These are phyloP conservation scores for Ectemnius cavifrons DNA, from an alignment of 2,888 invertebrate species.

Conservation along the genomic window DNA sequence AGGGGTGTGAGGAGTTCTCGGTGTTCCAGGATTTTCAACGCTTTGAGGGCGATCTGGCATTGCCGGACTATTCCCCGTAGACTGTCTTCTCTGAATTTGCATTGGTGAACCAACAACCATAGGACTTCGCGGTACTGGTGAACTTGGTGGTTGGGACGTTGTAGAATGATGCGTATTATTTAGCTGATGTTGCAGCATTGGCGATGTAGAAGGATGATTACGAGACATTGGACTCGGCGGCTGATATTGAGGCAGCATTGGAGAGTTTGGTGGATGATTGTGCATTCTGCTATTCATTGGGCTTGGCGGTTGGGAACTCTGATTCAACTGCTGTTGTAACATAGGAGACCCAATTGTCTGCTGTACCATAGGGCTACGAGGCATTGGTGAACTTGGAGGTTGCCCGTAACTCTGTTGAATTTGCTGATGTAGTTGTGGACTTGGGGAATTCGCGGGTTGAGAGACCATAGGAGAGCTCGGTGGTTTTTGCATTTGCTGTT, in stretches of 20 bases:
- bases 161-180: constrained; percentile 78
- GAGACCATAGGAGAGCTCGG: constrained; percentile 77
- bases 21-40: constrained; percentile 81
- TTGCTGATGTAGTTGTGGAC: constrained; percentile 77
- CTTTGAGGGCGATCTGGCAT: constrained; percentile 82
- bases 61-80: constrained; percentile 80
- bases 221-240: constrained; percentile 77
- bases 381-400: constrained; percentile 80
- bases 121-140: constrained; percentile 80
- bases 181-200: constrained; percentile 78
- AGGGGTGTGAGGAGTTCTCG: constrained; percentile 78
- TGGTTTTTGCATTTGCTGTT: constrained; percentile 77
- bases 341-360: constrained; percentile 78
- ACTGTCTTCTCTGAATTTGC: constrained; percentile 80
- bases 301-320: constrained; percentile 76
- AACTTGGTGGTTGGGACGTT: constrained; percentile 74
- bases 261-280: constrained; percentile 74
- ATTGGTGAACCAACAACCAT: constrained; percentile 79
- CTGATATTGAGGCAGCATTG: constrained; percentile 73
- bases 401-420: constrained; percentile 75
- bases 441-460: constrained; percentile 75
- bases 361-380: constrained; percentile 76
- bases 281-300: constrained; percentile 75
- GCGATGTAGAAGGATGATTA: constrained; percentile 76
- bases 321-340: constrained; percentile 75